Conservation (phyloP, 1,140 invertebrate genomes). For the Trachelipus rathkii region DNA sequence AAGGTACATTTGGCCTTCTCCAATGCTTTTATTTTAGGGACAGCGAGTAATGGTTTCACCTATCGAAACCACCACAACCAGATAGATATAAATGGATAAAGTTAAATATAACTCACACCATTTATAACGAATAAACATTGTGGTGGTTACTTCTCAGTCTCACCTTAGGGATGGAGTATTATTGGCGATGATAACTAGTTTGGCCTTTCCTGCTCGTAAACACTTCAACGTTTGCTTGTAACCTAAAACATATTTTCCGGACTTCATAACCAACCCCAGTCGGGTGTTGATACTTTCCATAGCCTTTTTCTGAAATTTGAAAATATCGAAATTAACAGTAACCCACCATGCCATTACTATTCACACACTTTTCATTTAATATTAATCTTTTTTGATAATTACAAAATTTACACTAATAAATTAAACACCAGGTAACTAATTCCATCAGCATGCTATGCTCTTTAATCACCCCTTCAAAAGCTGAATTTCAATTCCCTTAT, state of each 20-base stretch:
- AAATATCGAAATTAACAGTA: no score
- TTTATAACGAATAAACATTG: neutral
- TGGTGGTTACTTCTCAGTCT: conserved; percentile 63
- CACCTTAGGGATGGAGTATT: conserved; percentile 96
- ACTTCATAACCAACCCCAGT: conserved; percentile 97
- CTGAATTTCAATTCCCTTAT: no score
- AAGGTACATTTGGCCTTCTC: no score
- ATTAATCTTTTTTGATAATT: no score
- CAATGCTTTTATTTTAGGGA: no score
- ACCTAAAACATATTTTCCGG: conserved; percentile 96
- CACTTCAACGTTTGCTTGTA: conserved; percentile 98
- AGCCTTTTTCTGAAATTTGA: conserved; percentile 73
- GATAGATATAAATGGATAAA: neutral
- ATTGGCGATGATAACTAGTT: conserved; percentile 97
- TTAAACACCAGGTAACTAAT: no score
- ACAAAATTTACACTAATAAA: no score
- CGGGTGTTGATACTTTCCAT: conserved; percentile 98
- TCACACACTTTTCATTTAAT: neutral
- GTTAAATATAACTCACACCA: neutral
- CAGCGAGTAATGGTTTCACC: no score
- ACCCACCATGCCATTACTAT: neutral
- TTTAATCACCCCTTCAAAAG: no score
- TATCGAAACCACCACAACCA: neutral
- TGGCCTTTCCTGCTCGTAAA: conserved; percentile 94
- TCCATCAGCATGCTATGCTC: no score